Percentiles rank a stretch among this genome's conserved stretches.
These are phyloP conservation scores for Phallusia fumigata DNA, from an alignment of 23 tunicate genomes.

Conservation along the genomic window DNA sequence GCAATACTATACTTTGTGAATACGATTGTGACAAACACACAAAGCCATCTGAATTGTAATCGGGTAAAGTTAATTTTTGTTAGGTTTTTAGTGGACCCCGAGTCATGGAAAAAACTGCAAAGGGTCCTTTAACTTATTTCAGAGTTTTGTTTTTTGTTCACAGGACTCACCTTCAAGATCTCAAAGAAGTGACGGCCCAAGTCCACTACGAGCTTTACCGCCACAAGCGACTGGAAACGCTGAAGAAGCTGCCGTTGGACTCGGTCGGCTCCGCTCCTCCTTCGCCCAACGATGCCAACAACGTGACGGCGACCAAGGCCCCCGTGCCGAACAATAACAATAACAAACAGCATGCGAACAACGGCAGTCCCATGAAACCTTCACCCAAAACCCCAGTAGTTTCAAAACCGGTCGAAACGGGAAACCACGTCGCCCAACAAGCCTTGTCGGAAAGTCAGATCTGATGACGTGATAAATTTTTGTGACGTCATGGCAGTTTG, in stretches of 20 bases:
- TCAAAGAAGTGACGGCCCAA: slow-evolving; percentile 91
- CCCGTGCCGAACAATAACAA: neutral
- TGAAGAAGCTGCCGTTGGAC: slow-evolving; percentile 73
- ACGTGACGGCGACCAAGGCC: neutral
- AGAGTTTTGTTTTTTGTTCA: slow-evolving; percentile 7
- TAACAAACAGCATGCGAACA: neutral
- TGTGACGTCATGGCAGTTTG: too few species aligned
- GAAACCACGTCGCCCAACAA: neutral
- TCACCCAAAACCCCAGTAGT: neutral
- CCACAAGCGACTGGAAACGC: slow-evolving; percentile 75
- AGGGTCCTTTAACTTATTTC: neutral
- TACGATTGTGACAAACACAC: too few species aligned
- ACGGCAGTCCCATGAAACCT: neutral
- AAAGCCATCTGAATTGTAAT: too few species aligned
- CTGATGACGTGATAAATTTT: neutral
- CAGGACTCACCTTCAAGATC: slow-evolving; percentile 94
- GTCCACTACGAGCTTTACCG: slow-evolving; percentile 96
- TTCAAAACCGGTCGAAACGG: neutral
- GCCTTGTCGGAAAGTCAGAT: slow-evolving; percentile 4
- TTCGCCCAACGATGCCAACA: slow-evolving; percentile 33
- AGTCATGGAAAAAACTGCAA: too few species aligned
- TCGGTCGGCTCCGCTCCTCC: slow-evolving; percentile 58
- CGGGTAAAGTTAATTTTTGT: too few species aligned
- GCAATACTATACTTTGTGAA: too few species aligned
- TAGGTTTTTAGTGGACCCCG: neutral